A percentile compares a stretch with the other conserved stretches of the same genome.
Conservation (phyloP, 2,113 vertebrate genomes). For the Neodon shergylaensis region DNA sequence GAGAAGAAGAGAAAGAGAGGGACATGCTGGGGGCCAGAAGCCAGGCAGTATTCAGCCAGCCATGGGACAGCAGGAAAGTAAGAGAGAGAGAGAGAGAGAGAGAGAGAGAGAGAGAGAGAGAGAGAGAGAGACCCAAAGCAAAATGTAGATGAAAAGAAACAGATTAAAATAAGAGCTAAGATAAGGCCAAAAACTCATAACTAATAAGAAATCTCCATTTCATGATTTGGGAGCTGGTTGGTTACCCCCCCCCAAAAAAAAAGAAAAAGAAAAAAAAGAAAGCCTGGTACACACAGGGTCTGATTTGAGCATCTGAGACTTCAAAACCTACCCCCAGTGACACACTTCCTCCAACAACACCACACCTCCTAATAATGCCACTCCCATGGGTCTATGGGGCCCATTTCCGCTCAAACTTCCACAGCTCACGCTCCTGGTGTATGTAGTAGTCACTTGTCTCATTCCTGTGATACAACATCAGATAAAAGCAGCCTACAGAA, state of each 20-base stretch:
- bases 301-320: background rate
- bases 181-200: background rate
- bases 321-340: background rate
- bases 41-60: rapidly evolving
- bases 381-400: background rate
- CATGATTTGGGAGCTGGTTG: background rate
- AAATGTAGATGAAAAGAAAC: background rate
- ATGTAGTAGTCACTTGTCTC: background rate
- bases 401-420: background rate
- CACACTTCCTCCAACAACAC: background rate
- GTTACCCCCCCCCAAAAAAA: too few species aligned
- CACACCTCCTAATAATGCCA: background rate
- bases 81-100: background rate
- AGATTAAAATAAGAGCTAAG: background rate
- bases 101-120: too few species aligned
- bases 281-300: background rate
- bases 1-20: too few species aligned
- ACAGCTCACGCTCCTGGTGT: background rate
- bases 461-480: background rate
- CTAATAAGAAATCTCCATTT: background rate
- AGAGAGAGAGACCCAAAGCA: background rate
- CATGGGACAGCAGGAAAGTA: background rate
- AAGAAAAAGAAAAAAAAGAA: background rate
- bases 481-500: too few species aligned
- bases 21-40: background rate